Evolutionary conservation across 2,113 vertebrate species (phyloP).

Genomic region (Gobius niger): DNA sequence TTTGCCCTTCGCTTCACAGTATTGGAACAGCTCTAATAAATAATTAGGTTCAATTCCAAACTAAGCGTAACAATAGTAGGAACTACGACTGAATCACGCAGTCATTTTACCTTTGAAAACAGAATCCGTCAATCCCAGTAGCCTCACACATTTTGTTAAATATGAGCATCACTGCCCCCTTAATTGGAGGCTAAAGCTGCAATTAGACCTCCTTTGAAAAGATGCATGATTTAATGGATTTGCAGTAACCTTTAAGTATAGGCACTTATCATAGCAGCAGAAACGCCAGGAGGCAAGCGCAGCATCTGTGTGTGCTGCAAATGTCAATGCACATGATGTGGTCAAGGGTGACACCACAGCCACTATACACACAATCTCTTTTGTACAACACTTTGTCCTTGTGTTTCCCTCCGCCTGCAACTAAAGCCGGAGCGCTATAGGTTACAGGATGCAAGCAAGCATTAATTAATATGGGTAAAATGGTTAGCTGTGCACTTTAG

Average conservation of each 20-base stretch:
- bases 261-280: conserved; percentile 51
- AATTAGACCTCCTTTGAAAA: conserved; percentile 39
- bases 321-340: conserved; percentile 36
- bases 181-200: conserved; percentile 34
- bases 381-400: conserved; percentile 34
- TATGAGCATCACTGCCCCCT: conserved; percentile 13
- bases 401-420: conserved; percentile 21
- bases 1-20: too few species aligned
- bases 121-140: conserved; percentile 14
- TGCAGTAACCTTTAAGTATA: conserved; percentile 40
- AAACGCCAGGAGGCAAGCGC: conserved; percentile 37
- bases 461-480: conserved; percentile 58
- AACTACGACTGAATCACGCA: too few species aligned
- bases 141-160: conserved; percentile 15
- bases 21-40: too few species aligned
- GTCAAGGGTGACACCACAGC: conserved; percentile 32
- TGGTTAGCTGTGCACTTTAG: conserved; percentile 44
- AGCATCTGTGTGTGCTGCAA: conserved; percentile 34
- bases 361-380: conserved; percentile 42
- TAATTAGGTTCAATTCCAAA: too few species aligned
- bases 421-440: conserved; percentile 39
- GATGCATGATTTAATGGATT: conserved; percentile 34
- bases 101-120: conserved; percentile 2
- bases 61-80: too few species aligned
- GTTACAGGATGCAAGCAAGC: conserved; percentile 35